Evolutionary conservation across 2,888 invertebrate species (phyloP).

Genomic region (Melanargia galathea): DNA sequence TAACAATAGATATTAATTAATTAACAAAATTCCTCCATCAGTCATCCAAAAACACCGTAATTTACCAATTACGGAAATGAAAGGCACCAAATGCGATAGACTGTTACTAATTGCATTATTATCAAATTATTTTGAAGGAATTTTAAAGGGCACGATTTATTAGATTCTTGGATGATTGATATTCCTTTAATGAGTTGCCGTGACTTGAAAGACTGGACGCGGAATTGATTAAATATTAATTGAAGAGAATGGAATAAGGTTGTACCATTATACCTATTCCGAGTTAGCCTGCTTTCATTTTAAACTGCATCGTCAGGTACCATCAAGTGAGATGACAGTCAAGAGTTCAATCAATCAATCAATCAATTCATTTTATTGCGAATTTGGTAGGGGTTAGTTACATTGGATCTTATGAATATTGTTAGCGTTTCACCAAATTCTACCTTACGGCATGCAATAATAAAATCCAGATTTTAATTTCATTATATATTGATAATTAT

Average conservation of each 20-base stretch:
- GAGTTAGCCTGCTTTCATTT: too few species aligned
- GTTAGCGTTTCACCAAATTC: too few species aligned
- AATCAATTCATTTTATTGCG: too few species aligned
- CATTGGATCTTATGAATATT: too few species aligned
- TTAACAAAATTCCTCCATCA: neutral
- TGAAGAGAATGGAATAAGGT: neutral
- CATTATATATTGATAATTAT: too few species aligned
- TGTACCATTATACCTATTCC: too few species aligned
- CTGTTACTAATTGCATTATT: slow-evolving; percentile 22
- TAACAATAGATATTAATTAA: slow-evolving; percentile 1
- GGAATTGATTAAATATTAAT: slow-evolving; percentile 1
- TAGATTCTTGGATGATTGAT: slow-evolving; percentile 16
- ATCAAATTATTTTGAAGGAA: slow-evolving; percentile 17
- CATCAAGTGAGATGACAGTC: too few species aligned
- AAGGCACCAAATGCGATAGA: slow-evolving; percentile 12
- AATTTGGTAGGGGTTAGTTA: too few species aligned
- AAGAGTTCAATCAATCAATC: too few species aligned
- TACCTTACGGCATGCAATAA: too few species aligned
- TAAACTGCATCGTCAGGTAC: too few species aligned
- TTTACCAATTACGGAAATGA: neutral
- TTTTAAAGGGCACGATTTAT: slow-evolving; percentile 18
- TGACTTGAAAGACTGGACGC: neutral
- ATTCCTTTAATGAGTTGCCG: slow-evolving; percentile 10
- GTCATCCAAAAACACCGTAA: neutral
- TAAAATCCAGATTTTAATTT: too few species aligned